These are phyloP conservation scores for Coleophora flavipennella DNA, from an alignment of 2,888 invertebrate genomes.

Conservation along the genomic window DNA sequence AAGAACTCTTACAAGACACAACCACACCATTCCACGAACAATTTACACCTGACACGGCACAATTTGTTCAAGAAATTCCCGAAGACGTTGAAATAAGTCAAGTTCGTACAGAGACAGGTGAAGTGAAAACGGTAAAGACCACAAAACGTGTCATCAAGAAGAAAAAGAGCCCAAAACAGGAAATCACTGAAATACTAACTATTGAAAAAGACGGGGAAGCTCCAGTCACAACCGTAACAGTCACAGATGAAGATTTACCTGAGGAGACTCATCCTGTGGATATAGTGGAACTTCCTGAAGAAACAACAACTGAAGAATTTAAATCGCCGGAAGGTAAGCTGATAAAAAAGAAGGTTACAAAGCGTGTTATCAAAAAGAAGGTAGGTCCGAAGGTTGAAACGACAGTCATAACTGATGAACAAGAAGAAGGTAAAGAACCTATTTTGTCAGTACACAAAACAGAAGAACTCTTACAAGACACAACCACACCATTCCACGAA, in stretches of 20 bases:
- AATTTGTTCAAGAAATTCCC: slow-evolving; percentile 28
- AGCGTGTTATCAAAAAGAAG: slow-evolving; percentile 50
- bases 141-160: slow-evolving; percentile 13
- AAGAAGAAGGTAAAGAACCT: slow-evolving; percentile 55
- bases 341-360: slow-evolving; percentile 16
- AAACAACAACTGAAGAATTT: slow-evolving; percentile 16
- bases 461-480: slow-evolving; percentile 31
- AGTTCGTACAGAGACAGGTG: slow-evolving; percentile 28
- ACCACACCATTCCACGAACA: slow-evolving; percentile 14
- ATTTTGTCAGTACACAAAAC: slow-evolving; percentile 41
- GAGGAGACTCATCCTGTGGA: slow-evolving; percentile 13
- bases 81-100: slow-evolving; percentile 42
- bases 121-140: slow-evolving; percentile 14
- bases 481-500: slow-evolving; percentile 14
- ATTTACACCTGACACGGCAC: slow-evolving; percentile 12
- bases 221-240: slow-evolving; percentile 14
- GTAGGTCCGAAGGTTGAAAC: slow-evolving; percentile 27
- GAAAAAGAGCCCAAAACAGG: slow-evolving; percentile 15
- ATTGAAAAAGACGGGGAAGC: slow-evolving; percentile 28
- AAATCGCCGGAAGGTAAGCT: slow-evolving; percentile 18
- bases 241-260: slow-evolving; percentile 13
- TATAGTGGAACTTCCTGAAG: slow-evolving; percentile 21
- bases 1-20: slow-evolving; percentile 16
- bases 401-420: slow-evolving; percentile 40
- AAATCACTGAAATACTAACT: slow-evolving; percentile 21